Evolutionary conservation across 2,113 vertebrate genomes (phyloP), one percentile per base, ranked within the genome.

Genomic region (Carettochelys insculpta): DNA sequence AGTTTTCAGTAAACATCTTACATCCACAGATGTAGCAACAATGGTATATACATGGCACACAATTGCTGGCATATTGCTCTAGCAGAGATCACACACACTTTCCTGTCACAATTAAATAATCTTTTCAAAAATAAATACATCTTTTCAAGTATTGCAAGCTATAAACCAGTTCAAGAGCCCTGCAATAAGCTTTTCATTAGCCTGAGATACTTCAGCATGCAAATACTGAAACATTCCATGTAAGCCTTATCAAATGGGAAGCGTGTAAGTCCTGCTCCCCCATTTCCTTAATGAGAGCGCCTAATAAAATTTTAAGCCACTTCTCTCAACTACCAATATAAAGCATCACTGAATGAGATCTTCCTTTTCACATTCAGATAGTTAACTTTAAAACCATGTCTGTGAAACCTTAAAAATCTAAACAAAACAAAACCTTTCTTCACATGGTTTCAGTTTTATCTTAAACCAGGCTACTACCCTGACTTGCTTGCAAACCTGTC

Each of bases 101-200:
- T 96, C 95, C 89, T 89, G 50, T 61, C 85, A 45, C 76, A 89
- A 68, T 93, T 94, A 97, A 96, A 94, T 83, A 83, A 94, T 68
- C 82, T 89, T 92, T 93, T 77, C 77, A 2, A 2, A 97, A 96
- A 95, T 94, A 97, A 97, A 93, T 71, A 93, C 50, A 94, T 88
- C 50, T 95, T 93, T 95, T 94, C 85, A 1, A 2, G 77, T 92
- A 96, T 52, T 85, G 68, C 56, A 94, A 78, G 92, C 89, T 94
- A 90, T 93, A 92, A 96, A 93, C 90, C 85, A 92, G 76, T 81
- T 97, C 89, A 96, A 87, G 95, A 89, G 82, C 92, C 89, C 85
- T 68, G 82, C 90, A 97, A 96, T 83, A 85, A 96, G 92, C 82
- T 90, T 97, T 97, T 95, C 94, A 97, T 94, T 96, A 96, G 88